A percentile compares a stretch with the other conserved stretches of the same genome.
These are phyloP conservation scores for Epinotia demarniana DNA, from an alignment of 2,888 invertebrate species.

Conservation along the genomic window DNA sequence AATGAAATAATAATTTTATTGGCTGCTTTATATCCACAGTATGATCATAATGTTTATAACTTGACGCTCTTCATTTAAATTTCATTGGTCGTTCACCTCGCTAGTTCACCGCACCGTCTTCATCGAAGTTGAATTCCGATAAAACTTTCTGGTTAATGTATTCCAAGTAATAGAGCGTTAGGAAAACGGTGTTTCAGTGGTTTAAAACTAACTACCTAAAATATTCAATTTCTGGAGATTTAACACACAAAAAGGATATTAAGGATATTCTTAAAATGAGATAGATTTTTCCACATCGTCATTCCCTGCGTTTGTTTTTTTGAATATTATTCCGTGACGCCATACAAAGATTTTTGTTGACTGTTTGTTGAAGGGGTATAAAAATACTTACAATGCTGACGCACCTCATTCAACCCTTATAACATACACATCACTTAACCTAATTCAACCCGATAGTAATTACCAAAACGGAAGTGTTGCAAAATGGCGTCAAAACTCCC, in stretches of 20 bases:
- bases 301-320: neutral
- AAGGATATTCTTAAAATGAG: neutral
- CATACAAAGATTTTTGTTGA: neutral
- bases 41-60: conserved; percentile 42
- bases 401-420: conserved; percentile 20
- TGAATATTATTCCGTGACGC: neutral
- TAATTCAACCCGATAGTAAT: conserved; percentile 41
- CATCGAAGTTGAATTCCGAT: conserved; percentile 6
- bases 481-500: conserved; percentile 44
- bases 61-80: conserved; percentile 39
- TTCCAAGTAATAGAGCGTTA: neutral
- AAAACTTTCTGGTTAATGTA: neutral
- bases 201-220: neutral
- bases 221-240: neutral
- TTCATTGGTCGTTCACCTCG: conserved; percentile 37
- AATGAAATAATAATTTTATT: conserved; percentile 41
- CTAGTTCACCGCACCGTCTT: conserved; percentile 1
- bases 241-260: neutral
- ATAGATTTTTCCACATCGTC: too few species aligned
- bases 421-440: conserved; percentile 25
- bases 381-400: neutral
- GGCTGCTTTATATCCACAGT: conserved; percentile 35
- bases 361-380: neutral
- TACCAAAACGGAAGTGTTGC: conserved; percentile 42
- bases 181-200: neutral